phyloP scores from a whole-genome alignment of 2,797 vertebrate species.

The Molossus molossus region DNA sequence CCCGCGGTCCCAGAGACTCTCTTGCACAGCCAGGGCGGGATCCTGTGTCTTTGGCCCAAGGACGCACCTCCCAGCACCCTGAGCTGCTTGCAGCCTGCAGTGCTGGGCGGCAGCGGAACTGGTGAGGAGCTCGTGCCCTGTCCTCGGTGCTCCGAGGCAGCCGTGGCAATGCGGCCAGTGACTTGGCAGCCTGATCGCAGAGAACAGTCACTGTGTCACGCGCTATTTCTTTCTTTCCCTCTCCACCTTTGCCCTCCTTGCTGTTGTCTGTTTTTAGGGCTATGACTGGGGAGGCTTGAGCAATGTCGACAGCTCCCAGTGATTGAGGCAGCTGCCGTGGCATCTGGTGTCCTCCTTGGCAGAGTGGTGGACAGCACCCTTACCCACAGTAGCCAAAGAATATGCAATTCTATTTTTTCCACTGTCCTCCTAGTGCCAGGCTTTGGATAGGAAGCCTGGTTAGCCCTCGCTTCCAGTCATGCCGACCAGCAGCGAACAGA shows the following conservation, averaged over 20 bases:
- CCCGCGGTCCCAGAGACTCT: not conserved
- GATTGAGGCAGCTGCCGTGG: not conserved
- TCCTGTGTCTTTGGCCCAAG: not conserved
- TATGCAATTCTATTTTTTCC: not conserved
- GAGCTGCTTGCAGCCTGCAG: not conserved
- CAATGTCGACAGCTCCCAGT: not conserved
- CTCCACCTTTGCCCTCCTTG: not conserved
- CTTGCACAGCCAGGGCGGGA: not conserved
- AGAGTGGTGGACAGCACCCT: not conserved
- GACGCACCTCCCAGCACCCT: not conserved
- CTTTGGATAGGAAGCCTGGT: conserved; percentile 16
- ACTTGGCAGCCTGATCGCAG: not conserved
- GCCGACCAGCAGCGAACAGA: not conserved
- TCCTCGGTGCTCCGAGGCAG: not conserved
- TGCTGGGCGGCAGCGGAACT: not conserved
- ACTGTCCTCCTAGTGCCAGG: not conserved
- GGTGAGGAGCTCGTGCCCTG: not conserved
- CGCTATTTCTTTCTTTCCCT: not conserved
- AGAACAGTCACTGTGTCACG: not conserved
- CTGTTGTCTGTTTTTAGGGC: not conserved
- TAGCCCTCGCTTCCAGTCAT: not conserved
- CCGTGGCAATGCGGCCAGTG: fast-evolving
- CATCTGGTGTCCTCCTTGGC: not conserved
- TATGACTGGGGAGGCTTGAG: not conserved
- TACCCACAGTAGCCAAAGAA: not conserved